Percentiles rank a stretch among this genome's conserved stretches.
Evolutionary conservation across 2,888 invertebrate species (phyloP).

Genomic region (Mimachlamys varia): DNA sequence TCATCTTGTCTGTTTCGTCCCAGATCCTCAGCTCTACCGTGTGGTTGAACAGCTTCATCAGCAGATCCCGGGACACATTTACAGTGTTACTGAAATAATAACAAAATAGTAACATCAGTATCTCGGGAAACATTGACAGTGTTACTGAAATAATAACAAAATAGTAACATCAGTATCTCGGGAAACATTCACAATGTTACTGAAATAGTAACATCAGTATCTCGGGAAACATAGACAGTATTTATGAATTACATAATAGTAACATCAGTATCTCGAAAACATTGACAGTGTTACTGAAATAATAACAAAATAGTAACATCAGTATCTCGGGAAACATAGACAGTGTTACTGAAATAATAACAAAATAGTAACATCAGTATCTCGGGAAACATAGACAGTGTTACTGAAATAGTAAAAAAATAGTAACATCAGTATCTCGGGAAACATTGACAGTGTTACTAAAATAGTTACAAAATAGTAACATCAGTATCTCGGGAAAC

Average conservation of each 20-base stretch:
- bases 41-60: constrained; percentile 78
- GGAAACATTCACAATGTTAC: neutral
- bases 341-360: constrained; percentile 72
- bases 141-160: too few species aligned
- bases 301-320: constrained; percentile 49
- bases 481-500: constrained; percentile 76
- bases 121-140: too few species aligned
- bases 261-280: constrained; percentile 74
- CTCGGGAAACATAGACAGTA: constrained; percentile 76
- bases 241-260: constrained; percentile 68
- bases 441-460: constrained; percentile 79
- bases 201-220: too few species aligned
- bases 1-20: constrained; percentile 80
- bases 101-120: neutral
- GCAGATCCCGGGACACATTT: constrained; percentile 74
- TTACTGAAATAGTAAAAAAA: constrained; percentile 68
- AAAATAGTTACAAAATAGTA: constrained; percentile 46
- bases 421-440: constrained; percentile 70
- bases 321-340: constrained; percentile 78
- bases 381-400: constrained; percentile 76
- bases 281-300: constrained; percentile 76
- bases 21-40: constrained; percentile 78
- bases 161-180: neutral
- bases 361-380: constrained; percentile 64
- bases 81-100: constrained; percentile 75